Conservation (phyloP, 2,797 vertebrate genomes). For the Paguma larvata region DNA sequence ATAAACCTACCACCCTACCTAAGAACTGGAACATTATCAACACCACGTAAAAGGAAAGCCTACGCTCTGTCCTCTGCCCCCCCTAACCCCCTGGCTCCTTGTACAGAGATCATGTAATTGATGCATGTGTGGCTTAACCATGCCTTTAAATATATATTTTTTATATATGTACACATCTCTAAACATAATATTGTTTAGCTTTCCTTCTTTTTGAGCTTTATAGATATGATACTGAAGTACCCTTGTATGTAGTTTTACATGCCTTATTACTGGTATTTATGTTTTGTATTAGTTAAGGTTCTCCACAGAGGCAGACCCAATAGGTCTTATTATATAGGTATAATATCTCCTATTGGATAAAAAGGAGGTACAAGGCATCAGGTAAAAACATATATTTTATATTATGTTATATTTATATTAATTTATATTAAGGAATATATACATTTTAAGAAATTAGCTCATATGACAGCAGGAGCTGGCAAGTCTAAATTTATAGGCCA, state of each 20-base stretch:
- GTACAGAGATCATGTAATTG: neutral
- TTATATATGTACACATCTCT: neutral
- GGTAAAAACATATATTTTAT: neutral
- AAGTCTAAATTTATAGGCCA: neutral
- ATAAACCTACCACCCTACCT: neutral
- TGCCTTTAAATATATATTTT: neutral
- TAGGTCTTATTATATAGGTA: too few relatives aligned
- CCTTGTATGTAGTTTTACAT: neutral
- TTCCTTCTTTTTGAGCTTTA: constrained; percentile 18
- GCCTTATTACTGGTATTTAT: neutral
- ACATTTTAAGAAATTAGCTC: neutral
- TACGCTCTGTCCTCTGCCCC: neutral
- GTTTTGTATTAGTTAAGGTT: neutral
- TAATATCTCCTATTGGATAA: too few relatives aligned
- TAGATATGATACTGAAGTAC: neutral
- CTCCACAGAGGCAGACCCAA: neutral
- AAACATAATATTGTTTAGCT: neutral
- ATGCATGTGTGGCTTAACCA: neutral
- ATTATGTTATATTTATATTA: too few relatives aligned
- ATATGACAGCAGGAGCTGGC: neutral
- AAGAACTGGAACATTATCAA: constrained; percentile 1
- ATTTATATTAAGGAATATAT: neutral
- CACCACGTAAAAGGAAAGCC: neutral
- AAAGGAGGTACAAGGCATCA: too few relatives aligned
- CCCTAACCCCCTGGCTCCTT: neutral